Base-by-base conservation (phyloP, 2,113 vertebrate genomes). In the Nycticryphes semicollaris region DNA sequence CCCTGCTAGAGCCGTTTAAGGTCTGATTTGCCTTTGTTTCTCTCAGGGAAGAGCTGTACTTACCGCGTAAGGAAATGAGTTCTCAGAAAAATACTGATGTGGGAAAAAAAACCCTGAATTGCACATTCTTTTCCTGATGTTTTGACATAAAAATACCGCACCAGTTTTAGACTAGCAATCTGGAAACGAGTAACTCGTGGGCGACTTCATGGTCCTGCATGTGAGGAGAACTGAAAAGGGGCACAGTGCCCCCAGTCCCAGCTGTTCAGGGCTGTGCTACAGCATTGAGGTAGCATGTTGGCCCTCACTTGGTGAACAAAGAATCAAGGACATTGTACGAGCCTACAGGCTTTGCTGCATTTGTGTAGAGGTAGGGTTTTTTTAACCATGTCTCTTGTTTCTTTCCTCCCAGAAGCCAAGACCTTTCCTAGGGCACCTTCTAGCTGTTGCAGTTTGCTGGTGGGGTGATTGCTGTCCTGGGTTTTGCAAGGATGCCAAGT, bases 31-130 rank as follows among this genome's bases (percentile, higher is more conserved):
- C 37, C 72, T 80, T 82, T 73, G 37, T 80, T 93, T 90, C 64
- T 92, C 41, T 74, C 4, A 6, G 72, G 54, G 85, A 91, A 90
- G 72, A 90, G 76, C 82, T 94, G 82, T 35, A 24, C 75, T 77
- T 57, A 43, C 39, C 60, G 43, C 4, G 15, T 84, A 43, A 78
- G 74, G 70, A 95, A 96, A 87, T 73, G 76, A 94, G 45, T 85
- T 96, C 67, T 86, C 54, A 69, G 85, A 87, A 95, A 95, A 94
- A 92, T 16, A 79, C 33, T 6, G 1, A 53, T 67, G 72, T 90
- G 47, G 66, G 81, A 84, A 92, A 94, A 84, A 92, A 94, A 92
- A 22, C n/a, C 70, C 51, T 56, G 35, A 90, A 73, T 51, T 50
- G 67, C 59, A 73, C 10, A 8, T 80, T 56, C 47, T 79, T 84